Percentiles rank a stretch among this genome's conserved stretches.
These are phyloP conservation scores for Syritta pipiens DNA, from an alignment of 2,888 invertebrate genomes.

Conservation along the genomic window DNA sequence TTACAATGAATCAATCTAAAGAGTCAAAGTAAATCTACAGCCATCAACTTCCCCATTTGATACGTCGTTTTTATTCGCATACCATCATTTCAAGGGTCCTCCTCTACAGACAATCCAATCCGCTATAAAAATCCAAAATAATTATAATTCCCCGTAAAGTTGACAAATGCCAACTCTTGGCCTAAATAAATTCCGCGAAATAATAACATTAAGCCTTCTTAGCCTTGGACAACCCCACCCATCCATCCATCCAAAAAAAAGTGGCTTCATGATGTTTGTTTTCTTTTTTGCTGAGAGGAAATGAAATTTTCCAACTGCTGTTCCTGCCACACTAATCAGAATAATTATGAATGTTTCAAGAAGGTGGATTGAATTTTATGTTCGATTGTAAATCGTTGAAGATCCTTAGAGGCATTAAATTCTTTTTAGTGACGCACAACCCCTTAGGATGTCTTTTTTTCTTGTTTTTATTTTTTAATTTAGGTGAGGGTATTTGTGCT, in stretches of 20 bases:
- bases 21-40: no score
- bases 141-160: neutral
- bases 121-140: neutral
- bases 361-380: no score
- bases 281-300: neutral
- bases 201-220: neutral
- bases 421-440: neutral
- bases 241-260: no score
- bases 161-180: neutral
- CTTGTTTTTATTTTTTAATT: no score
- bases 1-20: no score
- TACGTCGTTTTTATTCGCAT: no score
- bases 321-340: neutral
- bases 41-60: no score
- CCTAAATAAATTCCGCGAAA: neutral
- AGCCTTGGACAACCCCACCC: no score
- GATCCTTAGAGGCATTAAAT: neutral
- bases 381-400: no score
- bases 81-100: neutral
- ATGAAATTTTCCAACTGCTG: neutral
- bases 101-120: neutral
- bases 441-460: conserved; percentile 17
- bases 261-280: conserved; percentile 1
- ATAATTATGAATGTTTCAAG: no score
- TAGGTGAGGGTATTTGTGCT: neutral